Percentiles rank a stretch among this genome's conserved stretches.
phyloP scores from a whole-genome alignment of 1,140 invertebrate species.

The Heliconius nattereri region DNA sequence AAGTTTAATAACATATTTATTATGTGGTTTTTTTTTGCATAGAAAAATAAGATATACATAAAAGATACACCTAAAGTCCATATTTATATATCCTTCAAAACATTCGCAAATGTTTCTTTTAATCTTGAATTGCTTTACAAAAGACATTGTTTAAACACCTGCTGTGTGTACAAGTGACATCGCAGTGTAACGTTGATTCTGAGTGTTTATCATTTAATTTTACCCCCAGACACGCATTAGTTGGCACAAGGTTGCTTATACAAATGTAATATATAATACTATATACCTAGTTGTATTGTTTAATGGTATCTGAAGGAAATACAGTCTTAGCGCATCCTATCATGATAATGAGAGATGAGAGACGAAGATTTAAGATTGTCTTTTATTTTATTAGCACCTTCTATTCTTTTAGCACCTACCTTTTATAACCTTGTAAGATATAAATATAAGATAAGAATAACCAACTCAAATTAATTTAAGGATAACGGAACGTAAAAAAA shows the following conservation, averaged over 20 bases:
- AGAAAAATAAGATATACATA: too few relatives aligned
- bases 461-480: too few relatives aligned
- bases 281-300: neutral
- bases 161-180: neutral
- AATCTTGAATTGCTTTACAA: neutral
- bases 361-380: neutral
- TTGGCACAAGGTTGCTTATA: neutral
- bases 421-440: too few relatives aligned
- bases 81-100: neutral
- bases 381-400: too few relatives aligned
- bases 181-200: neutral
- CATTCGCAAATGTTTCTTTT: neutral
- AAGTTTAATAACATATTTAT: too few relatives aligned
- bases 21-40: too few relatives aligned
- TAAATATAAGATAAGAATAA: too few relatives aligned
- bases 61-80: too few relatives aligned
- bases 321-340: neutral
- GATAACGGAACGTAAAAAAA: too few relatives aligned
- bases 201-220: conserved; percentile 5
- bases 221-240: neutral
- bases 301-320: neutral
- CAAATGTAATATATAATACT: neutral
- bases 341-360: neutral
- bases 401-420: too few relatives aligned
- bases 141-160: neutral